These are phyloP conservation scores for Neosilurus hyrtlii DNA, from an alignment of 2,797 vertebrate genomes.

Conservation along the genomic window DNA sequence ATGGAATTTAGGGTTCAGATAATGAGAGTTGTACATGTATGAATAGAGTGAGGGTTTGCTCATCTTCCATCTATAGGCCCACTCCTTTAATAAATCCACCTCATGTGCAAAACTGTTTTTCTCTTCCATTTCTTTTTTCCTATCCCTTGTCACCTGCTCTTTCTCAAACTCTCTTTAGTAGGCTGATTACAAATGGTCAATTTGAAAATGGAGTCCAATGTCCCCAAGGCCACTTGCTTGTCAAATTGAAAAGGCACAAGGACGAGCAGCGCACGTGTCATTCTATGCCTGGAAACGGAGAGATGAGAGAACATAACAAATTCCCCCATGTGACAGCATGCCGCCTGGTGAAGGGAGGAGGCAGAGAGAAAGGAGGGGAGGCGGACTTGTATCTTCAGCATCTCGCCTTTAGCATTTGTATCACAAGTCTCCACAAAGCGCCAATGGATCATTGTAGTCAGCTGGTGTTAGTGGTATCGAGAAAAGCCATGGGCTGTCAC, in stretches of 20 bases:
- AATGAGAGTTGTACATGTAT: background rate
- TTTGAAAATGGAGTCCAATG: slow-evolving; percentile 79
- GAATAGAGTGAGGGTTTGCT: background rate
- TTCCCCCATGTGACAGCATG: slow-evolving; percentile 56
- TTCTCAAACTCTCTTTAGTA: slow-evolving; percentile 67
- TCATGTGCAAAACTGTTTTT: slow-evolving; percentile 39
- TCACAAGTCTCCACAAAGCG: slow-evolving; percentile 78
- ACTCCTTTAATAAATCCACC: slow-evolving; percentile 8
- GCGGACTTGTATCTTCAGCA: slow-evolving; percentile 74
- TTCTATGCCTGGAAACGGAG: slow-evolving; percentile 52
- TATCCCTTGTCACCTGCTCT: slow-evolving; percentile 51
- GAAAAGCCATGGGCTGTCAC: slow-evolving; percentile 82
- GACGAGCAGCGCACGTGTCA: slow-evolving; percentile 69
- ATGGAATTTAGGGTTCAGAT: background rate
- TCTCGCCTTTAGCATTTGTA: slow-evolving; percentile 81
- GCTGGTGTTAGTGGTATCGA: slow-evolving; percentile 77
- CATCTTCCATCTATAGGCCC: background rate
- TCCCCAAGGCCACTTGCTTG: slow-evolving; percentile 77
- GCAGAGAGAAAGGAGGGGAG: slow-evolving; percentile 58
- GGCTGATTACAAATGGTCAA: slow-evolving; percentile 81
- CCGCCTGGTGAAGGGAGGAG: slow-evolving; percentile 49
- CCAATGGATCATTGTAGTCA: slow-evolving; percentile 79
- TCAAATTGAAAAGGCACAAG: slow-evolving; percentile 80
- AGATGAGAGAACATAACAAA: slow-evolving; percentile 70
- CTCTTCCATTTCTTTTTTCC: slow-evolving; percentile 54